Evolutionary conservation across 1,140 invertebrate genomes (phyloP).

Genomic region (Lepidurus apus): DNA sequence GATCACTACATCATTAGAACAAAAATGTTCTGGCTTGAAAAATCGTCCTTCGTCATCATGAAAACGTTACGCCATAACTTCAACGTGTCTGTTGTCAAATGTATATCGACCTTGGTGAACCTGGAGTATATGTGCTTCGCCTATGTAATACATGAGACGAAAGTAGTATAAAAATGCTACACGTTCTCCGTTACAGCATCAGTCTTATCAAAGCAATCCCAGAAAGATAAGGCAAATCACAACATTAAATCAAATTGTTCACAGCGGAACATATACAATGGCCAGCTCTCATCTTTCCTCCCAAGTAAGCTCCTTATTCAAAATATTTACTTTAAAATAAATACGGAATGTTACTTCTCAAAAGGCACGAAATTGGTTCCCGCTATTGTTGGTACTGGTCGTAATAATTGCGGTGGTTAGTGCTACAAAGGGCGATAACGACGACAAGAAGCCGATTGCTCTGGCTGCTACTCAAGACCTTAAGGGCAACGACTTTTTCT

Average conservation of each 20-base stretch:
- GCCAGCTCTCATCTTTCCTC: background rate
- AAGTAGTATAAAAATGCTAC: background rate
- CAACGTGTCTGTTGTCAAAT: background rate
- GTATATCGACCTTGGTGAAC: background rate
- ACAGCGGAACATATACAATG: background rate
- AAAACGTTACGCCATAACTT: too few relatives aligned
- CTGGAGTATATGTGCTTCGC: background rate
- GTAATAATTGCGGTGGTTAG: background rate
- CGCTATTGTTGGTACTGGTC: background rate
- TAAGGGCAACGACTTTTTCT: too few relatives aligned
- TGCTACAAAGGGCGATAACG: background rate
- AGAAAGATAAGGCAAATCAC: background rate
- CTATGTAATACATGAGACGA: background rate
- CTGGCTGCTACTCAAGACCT: background rate
- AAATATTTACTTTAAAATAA: background rate
- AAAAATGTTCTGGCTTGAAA: too few relatives aligned
- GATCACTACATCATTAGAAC: too few relatives aligned
- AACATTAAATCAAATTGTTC: background rate
- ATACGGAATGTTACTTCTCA: background rate
- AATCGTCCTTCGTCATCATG: too few relatives aligned
- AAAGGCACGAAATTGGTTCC: background rate
- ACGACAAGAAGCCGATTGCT: background rate
- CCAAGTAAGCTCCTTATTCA: background rate
- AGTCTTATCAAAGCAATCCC: background rate
- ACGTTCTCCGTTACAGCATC: background rate